phyloP scores from a whole-genome alignment of 2,797 vertebrate genomes.

The Tragopan temminckii region DNA sequence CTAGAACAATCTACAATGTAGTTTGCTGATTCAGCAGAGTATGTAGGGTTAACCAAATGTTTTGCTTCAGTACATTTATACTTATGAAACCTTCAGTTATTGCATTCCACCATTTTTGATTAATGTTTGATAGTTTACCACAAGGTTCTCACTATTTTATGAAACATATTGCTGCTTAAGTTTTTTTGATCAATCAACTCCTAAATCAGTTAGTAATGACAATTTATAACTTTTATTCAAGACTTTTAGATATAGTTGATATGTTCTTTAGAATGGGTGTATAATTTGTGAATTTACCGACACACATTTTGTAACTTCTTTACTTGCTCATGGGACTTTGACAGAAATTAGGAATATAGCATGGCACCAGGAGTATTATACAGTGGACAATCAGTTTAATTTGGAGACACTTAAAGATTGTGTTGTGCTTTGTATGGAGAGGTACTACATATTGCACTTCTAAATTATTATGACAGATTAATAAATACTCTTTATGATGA shows the following conservation, averaged over 20 bases:
- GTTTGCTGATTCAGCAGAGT: slow-evolving; percentile 67
- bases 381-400: background rate
- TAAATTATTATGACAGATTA: background rate
- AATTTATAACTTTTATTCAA: slow-evolving; percentile 66
- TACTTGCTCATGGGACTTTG: background rate
- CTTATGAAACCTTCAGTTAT: slow-evolving; percentile 85
- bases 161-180: slow-evolving; percentile 81
- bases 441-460: background rate
- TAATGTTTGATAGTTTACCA: slow-evolving; percentile 83
- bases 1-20: background rate
- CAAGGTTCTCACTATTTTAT: slow-evolving; percentile 76
- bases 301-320: background rate
- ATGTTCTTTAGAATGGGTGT: background rate
- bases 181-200: slow-evolving; percentile 81
- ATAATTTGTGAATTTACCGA: background rate
- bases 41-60: slow-evolving; percentile 60
- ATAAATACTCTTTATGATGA: background rate
- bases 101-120: slow-evolving; percentile 82
- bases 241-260: slow-evolving; percentile 27
- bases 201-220: slow-evolving; percentile 63
- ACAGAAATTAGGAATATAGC: background rate
- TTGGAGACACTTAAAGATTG: background rate
- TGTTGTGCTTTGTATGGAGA: background rate
- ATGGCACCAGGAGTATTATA: background rate
- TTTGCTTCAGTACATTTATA: slow-evolving; percentile 82